phyloP scores from a whole-genome alignment of 2,113 vertebrate species.

The Cyrtonyx montezumae region DNA sequence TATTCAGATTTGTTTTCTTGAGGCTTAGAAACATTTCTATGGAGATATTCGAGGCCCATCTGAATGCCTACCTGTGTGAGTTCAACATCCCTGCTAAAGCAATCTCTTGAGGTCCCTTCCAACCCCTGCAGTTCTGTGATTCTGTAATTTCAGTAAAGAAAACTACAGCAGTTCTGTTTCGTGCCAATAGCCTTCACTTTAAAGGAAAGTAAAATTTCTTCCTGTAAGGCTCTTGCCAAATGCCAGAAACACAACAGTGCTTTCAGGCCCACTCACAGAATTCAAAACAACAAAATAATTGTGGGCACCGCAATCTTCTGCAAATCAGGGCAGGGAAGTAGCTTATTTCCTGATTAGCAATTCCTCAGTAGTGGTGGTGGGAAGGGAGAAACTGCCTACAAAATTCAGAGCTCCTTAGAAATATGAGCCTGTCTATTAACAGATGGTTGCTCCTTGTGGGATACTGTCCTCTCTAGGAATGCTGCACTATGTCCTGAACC shows the following conservation, averaged over 20 bases:
- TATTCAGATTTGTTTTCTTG: not conserved
- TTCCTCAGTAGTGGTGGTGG: not conserved
- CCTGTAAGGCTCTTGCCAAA: not conserved
- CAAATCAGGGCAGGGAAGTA: not conserved
- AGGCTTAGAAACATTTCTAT: not conserved
- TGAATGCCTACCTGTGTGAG: too few species aligned
- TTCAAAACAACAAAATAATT: not conserved
- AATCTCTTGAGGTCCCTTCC: too few species aligned
- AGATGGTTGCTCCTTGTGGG: constrained; percentile 49
- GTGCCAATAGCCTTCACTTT: not conserved
- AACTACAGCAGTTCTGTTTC: not conserved
- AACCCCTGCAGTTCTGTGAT: too few species aligned
- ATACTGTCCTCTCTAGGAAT: constrained; percentile 25
- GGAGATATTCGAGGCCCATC: too few species aligned
- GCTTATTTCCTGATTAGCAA: not conserved
- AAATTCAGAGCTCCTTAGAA: constrained; percentile 39
- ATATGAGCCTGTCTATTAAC: constrained; percentile 43
- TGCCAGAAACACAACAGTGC: not conserved
- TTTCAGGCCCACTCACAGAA: not conserved
- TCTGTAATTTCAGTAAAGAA: not conserved
- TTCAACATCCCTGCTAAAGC: too few species aligned
- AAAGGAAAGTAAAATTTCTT: constrained; percentile 4
- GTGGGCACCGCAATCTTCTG: not conserved
- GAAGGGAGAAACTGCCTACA: not conserved
- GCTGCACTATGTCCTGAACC: constrained; percentile 22